A percentile compares a stretch with the other conserved stretches of the same genome.
These are phyloP conservation scores for Sigmodon hispidus DNA, from an alignment of 2,113 vertebrate genomes.

Conservation along the genomic window DNA sequence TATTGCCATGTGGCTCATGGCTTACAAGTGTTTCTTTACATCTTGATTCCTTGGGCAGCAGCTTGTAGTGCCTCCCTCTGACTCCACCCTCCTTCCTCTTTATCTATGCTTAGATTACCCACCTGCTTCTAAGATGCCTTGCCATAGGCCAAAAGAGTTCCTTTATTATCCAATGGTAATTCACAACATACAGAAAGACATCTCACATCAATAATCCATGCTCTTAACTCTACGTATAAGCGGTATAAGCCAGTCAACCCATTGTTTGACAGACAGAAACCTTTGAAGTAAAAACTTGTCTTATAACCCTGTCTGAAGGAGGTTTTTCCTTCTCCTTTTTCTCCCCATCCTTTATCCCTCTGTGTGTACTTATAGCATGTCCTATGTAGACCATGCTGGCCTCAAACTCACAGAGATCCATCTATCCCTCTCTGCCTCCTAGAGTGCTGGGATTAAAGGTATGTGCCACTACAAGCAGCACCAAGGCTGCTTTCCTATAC, in stretches of 20 bases:
- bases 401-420: neutral
- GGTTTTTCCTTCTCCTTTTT: neutral
- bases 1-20: too few species aligned
- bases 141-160: too few species aligned
- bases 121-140: too few species aligned
- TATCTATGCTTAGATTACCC: too few species aligned
- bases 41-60: too few species aligned
- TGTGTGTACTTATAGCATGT: neutral
- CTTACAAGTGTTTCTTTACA: too few species aligned
- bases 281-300: neutral
- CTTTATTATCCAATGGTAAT: too few species aligned
- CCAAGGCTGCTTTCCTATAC: neutral
- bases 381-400: neutral
- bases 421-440: too few species aligned
- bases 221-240: constrained; percentile 40
- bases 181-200: too few species aligned
- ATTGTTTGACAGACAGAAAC: constrained; percentile 5
- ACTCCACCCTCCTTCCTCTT: too few species aligned
- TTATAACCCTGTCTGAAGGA: neutral
- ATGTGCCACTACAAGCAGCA: neutral
- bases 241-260: neutral
- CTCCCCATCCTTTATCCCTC: neutral
- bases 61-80: too few species aligned
- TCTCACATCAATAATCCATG: too few species aligned
- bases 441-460: neutral